These are phyloP conservation scores for Epinephelus cyanopodus DNA, from an alignment of 2,113 vertebrate genomes.

Conservation along the genomic window DNA sequence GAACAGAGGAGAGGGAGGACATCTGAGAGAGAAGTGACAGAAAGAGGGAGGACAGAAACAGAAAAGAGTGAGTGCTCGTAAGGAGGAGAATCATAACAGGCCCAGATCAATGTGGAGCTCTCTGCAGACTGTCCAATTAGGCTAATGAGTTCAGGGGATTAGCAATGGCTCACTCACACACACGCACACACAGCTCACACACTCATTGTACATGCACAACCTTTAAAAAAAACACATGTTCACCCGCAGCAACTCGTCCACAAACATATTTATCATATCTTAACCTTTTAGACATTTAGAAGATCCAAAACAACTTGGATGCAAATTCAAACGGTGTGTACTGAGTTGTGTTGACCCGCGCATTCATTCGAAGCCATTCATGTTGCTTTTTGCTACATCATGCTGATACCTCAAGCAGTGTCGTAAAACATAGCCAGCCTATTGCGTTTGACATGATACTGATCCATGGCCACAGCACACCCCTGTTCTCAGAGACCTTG, in stretches of 20 bases:
- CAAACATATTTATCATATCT: constrained; percentile 29
- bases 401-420: constrained; percentile 10
- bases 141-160: constrained; percentile 80
- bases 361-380: neutral
- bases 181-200: neutral
- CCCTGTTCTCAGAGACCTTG: constrained; percentile 20
- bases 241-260: constrained; percentile 31
- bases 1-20: constrained; percentile 4
- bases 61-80: constrained; percentile 37
- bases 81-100: constrained; percentile 61
- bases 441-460: constrained; percentile 16
- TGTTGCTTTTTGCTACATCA: constrained; percentile 50
- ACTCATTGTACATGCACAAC: constrained; percentile 35
- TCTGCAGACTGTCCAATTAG: constrained; percentile 79
- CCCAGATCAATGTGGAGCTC: constrained; percentile 72
- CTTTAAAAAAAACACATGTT: constrained; percentile 50
- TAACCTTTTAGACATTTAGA: constrained; percentile 39
- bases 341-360: neutral
- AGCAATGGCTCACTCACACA: constrained; percentile 43
- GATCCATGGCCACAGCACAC: constrained; percentile 22
- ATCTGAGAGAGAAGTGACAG: constrained; percentile 22
- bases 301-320: constrained; percentile 14
- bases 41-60: constrained; percentile 26
- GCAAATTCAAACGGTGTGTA: neutral
- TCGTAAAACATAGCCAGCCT: constrained; percentile 7